phyloP scores from a whole-genome alignment of 2,888 invertebrate genomes.

The Adelognathus sp. region DNA sequence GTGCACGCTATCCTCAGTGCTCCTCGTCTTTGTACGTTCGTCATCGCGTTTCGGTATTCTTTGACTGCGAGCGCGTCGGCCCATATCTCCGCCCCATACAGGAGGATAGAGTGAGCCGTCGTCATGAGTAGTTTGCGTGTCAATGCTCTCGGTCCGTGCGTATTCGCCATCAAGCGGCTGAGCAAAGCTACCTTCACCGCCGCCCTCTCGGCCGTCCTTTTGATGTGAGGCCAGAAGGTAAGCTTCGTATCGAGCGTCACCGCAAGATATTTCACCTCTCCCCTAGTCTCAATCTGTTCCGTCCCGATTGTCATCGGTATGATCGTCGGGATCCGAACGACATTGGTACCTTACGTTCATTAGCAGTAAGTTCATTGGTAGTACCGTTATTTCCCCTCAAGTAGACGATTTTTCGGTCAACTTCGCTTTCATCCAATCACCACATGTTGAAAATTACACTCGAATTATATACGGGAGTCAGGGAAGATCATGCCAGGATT shows the following conservation, averaged over 20 bases:
- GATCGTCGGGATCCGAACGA: constrained; percentile 45
- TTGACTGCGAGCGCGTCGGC: constrained; percentile 41
- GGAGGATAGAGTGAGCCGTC: constrained; percentile 55
- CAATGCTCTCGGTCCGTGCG: constrained; percentile 35
- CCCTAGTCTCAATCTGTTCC: background rate
- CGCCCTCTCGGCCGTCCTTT: constrained; percentile 50
- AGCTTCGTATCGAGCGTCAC: constrained; percentile 50
- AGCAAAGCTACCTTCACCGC: constrained; percentile 47
- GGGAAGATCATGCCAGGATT: too few species aligned
- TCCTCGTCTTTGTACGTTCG: constrained; percentile 55
- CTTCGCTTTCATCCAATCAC: too few species aligned
- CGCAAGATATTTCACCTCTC: constrained; percentile 61
- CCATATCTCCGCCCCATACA: too few species aligned
- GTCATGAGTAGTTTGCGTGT: constrained; percentile 53
- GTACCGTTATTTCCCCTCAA: too few species aligned
- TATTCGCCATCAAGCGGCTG: constrained; percentile 20
- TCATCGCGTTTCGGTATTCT: constrained; percentile 46
- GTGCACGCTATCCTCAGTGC: constrained; percentile 51
- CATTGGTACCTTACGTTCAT: too few species aligned
- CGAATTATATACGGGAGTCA: too few species aligned
- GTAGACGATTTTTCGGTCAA: too few species aligned
- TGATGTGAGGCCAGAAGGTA: constrained; percentile 57
- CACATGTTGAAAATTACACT: too few species aligned
- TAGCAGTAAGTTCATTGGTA: too few species aligned
- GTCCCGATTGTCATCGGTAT: constrained; percentile 42